Conservation (phyloP, 2,888 invertebrate genomes). For the Stenichneumon culpator region DNA sequence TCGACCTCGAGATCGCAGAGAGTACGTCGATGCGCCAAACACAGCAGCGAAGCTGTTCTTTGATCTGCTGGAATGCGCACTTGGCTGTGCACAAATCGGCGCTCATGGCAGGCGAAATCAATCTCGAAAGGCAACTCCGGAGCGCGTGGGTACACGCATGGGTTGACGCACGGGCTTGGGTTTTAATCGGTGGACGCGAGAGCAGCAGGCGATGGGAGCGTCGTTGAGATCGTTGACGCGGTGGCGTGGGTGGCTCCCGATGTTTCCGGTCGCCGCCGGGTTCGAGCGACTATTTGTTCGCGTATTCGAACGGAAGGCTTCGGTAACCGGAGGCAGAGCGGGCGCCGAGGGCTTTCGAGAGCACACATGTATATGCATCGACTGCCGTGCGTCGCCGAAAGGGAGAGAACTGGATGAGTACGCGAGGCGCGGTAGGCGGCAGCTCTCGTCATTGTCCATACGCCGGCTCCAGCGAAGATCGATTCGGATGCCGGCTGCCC, state of each 20-base stretch:
- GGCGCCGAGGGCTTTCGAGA: constrained; percentile 40
- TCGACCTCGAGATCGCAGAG: no score
- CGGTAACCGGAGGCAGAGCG: constrained; percentile 30
- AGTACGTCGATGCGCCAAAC: background rate
- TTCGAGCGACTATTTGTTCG: constrained; percentile 59
- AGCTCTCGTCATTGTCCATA: constrained; percentile 50
- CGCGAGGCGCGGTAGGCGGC: constrained; percentile 24
- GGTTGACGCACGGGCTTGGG: constrained; percentile 32
- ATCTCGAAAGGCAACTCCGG: constrained; percentile 38
- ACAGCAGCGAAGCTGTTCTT: background rate
- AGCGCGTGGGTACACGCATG: background rate
- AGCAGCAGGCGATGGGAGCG: constrained; percentile 13
- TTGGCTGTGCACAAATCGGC: background rate
- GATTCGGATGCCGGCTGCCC: constrained; percentile 47
- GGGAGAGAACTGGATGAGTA: constrained; percentile 31
- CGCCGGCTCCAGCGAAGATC: constrained; percentile 54
- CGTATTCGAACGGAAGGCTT: constrained; percentile 58
- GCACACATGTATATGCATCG: constrained; percentile 14
- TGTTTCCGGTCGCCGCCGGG: constrained; percentile 58
- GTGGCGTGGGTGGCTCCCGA: constrained; percentile 47
- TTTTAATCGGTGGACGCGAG: constrained; percentile 43
- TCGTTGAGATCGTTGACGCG: constrained; percentile 29
- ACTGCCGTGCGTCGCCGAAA: background rate
- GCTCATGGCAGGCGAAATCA: constrained; percentile 29
- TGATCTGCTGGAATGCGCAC: constrained; percentile 1